Conservation (phyloP, 2,113 vertebrate genomes). For the Pycnonotus jocosus region DNA sequence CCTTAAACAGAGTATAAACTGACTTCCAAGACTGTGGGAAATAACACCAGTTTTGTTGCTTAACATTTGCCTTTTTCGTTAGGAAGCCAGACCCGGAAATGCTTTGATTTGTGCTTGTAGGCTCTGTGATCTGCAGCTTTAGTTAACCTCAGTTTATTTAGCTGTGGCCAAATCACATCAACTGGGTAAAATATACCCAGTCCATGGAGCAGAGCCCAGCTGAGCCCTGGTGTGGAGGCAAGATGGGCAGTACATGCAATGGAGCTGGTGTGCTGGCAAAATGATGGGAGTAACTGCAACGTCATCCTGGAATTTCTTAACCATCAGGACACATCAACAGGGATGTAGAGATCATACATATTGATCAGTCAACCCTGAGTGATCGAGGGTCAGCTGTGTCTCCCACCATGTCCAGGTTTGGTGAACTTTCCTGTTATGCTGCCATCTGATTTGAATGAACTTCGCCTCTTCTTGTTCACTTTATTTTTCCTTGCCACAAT, state of each 20-base stretch:
- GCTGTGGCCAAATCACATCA: not conserved
- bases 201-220: not conserved
- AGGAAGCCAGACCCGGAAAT: not conserved
- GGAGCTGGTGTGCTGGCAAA: not conserved
- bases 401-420: not conserved
- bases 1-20: not conserved
- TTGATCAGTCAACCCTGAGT: fast-evolving
- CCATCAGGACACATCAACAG: not conserved
- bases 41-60: not conserved
- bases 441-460: not conserved
- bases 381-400: not conserved
- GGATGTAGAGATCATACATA: not conserved
- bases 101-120: not conserved
- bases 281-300: not conserved
- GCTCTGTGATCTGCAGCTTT: not conserved
- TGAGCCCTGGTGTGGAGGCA: not conserved
- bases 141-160: not conserved
- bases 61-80: not conserved
- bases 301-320: not conserved
- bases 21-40: not conserved
- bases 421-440: not conserved
- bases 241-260: fast-evolving
- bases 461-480: not conserved
- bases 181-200: not conserved
- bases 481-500: not conserved